A percentile compares a stretch with the other conserved stretches of the same genome.
phyloP scores from a whole-genome alignment of 2,888 invertebrate genomes.

The Tyria jacobaeae region DNA sequence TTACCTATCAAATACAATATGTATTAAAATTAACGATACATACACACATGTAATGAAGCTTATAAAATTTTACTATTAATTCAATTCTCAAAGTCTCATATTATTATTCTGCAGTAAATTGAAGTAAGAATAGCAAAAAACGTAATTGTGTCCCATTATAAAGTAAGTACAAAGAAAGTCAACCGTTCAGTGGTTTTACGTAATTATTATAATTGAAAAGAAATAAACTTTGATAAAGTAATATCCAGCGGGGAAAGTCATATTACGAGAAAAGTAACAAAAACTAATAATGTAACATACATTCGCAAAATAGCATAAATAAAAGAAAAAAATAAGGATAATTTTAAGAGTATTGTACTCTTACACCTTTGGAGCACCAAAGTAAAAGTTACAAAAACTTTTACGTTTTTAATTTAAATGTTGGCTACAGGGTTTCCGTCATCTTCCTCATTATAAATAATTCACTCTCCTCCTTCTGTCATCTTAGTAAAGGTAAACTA shows the following conservation, averaged over 20 bases:
- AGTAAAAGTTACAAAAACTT: no score
- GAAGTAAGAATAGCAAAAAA: not conserved
- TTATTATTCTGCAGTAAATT: not conserved
- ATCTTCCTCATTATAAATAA: no score
- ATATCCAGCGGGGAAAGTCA: conserved; percentile 12
- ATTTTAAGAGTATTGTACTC: no score
- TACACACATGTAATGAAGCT: no score
- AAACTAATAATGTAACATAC: conserved; percentile 6
- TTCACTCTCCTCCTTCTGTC: no score
- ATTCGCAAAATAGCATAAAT: not conserved
- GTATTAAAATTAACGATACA: no score
- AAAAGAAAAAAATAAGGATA: not conserved
- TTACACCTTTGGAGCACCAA: no score
- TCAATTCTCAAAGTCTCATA: not conserved
- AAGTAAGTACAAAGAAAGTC: conserved; percentile 1
- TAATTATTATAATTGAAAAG: conserved; percentile 12
- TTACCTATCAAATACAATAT: no score
- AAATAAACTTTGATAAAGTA: conserved; percentile 17
- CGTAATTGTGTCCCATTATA: not conserved
- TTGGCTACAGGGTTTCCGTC: no score
- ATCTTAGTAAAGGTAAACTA: no score
- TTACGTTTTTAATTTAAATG: no score
- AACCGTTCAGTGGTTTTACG: conserved; percentile 1
- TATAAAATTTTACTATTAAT: not conserved
- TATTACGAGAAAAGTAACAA: conserved; percentile 8